Base-by-base conservation (phyloP, 2,888 invertebrate species). In the Noctua comes region DNA sequence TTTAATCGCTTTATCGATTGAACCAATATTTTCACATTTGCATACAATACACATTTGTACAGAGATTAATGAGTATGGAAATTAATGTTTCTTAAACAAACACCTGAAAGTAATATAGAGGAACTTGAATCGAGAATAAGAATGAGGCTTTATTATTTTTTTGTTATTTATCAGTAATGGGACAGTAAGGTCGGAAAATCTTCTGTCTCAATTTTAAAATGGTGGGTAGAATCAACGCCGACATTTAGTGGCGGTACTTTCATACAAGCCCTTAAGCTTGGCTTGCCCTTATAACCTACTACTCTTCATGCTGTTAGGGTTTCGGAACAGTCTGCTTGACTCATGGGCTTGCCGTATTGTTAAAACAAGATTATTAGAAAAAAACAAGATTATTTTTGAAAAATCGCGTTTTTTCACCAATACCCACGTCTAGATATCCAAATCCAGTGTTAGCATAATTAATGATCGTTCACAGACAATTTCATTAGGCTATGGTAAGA, bases 391-490 rank as follows among this genome's bases (percentile, higher is more conserved):
- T 1, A 4, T 24, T 57, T 18, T 65, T 40, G 2, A 48, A 77
- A 78, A 43, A 5, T 1, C 43, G 1, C 8, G 3, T 16, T 13
- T 27, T 62, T 79, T 70, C 46, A 65, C 10, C 3, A 16, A 62
- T 31, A 46, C 2, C 43, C 16, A 8, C 7, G 18, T 31, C 31
- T 68, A 13, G 31, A n/a, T 70, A 86, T 62, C 87, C 83, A 86
- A 89, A 88, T 88, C 80, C 74, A 82, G 78, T 31, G 82, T 87
- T 82, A 89, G 80, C 86, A 91, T 91, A 92, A 94, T 94, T 93
- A 95, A 94, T 94, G 90, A 93, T 90, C 88, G 81, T 88, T 90
- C 89, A 87, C 91, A 90, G 92, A 92, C 93, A 93, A 93, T 94
- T 93, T 92, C 91, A 93, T 93, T 93, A 93, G 89, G 86, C 84